Evolutionary conservation across 1,140 invertebrate species (phyloP), one percentile per base, ranked within the genome.

Genomic region (Temnothorax nylanderi): DNA sequence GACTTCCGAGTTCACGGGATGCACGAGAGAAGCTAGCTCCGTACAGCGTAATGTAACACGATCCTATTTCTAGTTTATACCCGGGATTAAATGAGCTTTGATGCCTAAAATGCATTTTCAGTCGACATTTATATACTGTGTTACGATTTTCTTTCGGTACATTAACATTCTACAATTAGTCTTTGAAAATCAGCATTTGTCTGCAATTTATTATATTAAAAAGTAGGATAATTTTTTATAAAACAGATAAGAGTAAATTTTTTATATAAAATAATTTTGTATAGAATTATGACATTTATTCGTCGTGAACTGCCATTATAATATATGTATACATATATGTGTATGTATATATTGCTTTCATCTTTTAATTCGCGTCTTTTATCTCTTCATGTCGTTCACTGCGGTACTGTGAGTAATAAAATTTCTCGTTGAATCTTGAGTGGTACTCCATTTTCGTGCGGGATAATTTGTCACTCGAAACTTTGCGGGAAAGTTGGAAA

Each of bases 381-480:
- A 26, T 82, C 54, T 71, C 26, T 58, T 74, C 44, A 74, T 74
- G 51, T 47, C 54, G 54, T 18, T 74, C 26, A 58, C 26, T 72
- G 41, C 54, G 44, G 18, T 84, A 84, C 32, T 41, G 41, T 44
- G 41, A 47, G 72, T 72, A 88, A 90, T 90, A 88, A 86, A 91
- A 91, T 90, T 82, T 65, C 89, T 75, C 89, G 76, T 80, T 90
- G 77, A 86, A 84, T 88, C 77, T 86, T 75, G 67, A 90, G 82
- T 64, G 72, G 62, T 77, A 87, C 89, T 91, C 75, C 69, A 91
- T 89, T 91, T 89, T 91, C 87, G 56, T 32, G 37, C 21, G 26
- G 85, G 56, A 91, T 85, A 84, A 91, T 91, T 91, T 89, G 90
- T 91, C 90, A 87, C 56, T 71, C 37, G 62, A 34, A 88, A 91